Evolutionary conservation across 2,888 invertebrate genomes (phyloP).

Genomic region (Rotaria magnacalcarata): DNA sequence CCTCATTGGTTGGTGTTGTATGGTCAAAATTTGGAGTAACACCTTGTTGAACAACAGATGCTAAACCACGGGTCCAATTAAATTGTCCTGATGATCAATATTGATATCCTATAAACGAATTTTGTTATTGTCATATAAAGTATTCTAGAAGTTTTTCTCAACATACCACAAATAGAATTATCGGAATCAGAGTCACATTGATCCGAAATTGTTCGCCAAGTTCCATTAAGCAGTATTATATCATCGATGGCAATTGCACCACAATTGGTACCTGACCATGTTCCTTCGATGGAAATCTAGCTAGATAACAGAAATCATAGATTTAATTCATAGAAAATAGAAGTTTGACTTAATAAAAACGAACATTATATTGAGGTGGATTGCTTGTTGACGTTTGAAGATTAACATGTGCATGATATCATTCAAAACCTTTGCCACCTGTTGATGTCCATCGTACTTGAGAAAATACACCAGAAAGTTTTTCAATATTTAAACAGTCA

Average conservation of each 20-base stretch:
- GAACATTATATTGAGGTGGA: conserved; percentile 40
- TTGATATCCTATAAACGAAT: background rate
- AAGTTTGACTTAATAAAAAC: background rate
- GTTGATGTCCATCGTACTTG: conserved; percentile 32
- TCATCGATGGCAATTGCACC: conserved; percentile 57
- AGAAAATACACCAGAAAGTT: background rate
- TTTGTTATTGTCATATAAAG: too few relatives aligned
- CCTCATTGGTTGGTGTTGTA: conserved; percentile 36
- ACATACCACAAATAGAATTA: conserved; percentile 39
- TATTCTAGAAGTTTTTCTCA: background rate
- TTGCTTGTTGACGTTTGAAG: background rate
- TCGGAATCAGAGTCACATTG: conserved; percentile 46
- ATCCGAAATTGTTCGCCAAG: conserved; percentile 36
- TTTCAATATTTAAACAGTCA: conserved; percentile 50
- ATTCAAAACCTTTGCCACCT: conserved; percentile 37
- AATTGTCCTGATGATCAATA: background rate
- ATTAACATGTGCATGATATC: conserved; percentile 43
- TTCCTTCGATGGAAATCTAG: conserved; percentile 53
- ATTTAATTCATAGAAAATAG: too few relatives aligned
- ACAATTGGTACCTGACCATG: conserved; percentile 49
- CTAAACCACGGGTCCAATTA: conserved; percentile 19
- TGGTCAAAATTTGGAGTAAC: conserved; percentile 36
- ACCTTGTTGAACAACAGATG: background rate
- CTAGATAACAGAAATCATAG: too few relatives aligned
- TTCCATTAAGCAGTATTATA: conserved; percentile 48